Base-by-base conservation (phyloP, 37 sponge, comb jelly and placozoan species). In the Aphrocallistes beatrix region DNA sequence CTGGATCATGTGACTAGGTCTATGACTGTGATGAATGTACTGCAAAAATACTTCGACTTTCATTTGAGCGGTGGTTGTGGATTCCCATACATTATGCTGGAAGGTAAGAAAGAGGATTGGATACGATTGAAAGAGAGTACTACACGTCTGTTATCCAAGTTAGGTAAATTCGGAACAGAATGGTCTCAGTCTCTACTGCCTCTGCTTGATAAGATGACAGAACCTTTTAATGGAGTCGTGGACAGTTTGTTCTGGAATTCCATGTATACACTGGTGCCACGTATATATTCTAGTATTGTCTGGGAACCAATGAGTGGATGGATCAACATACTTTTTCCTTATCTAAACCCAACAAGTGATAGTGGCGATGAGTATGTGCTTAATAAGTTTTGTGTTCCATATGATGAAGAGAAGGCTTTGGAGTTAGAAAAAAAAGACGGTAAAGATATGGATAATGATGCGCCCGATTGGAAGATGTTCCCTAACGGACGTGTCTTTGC, bases 81-180 rank as follows among this genome's bases (percentile, higher is more conserved):
- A 60, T 60, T 60, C 34, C 75, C 75, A 32, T 60, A 60, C n/a
- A 60, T 60, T 60, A 60, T 60, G 1, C 75, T 60, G 21, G 75
- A 60, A 13, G 75, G 75, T 13, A 60, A 3, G 25, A 30, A 60
- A 60, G 8, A 8, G 25, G 75, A 60, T 60, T 60, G 75, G 75
- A 25, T 13, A 28, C 75, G 8, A 30, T 30, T 60, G 10, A 60
- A 60, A 30, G n/a, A 60, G 28, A 19, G 28, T 6, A 60, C 75
- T 25, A 19, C 34, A 8, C 10, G n/a, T 25, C 75, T 60, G 10
- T 30, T 60, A 60, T 19, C 75, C 3, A 60, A 60, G 75, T 13
- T 60, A 30, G 75, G 75, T 19, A 60, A 30, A 25, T 60, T 60
- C n/a, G 75, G 75, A 28, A 13, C 10, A 13, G 75, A 60, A 13